A percentile compares a stretch with the other conserved stretches of the same genome.
Conservation (phyloP, 2,888 invertebrate species). For the Labia minor region DNA sequence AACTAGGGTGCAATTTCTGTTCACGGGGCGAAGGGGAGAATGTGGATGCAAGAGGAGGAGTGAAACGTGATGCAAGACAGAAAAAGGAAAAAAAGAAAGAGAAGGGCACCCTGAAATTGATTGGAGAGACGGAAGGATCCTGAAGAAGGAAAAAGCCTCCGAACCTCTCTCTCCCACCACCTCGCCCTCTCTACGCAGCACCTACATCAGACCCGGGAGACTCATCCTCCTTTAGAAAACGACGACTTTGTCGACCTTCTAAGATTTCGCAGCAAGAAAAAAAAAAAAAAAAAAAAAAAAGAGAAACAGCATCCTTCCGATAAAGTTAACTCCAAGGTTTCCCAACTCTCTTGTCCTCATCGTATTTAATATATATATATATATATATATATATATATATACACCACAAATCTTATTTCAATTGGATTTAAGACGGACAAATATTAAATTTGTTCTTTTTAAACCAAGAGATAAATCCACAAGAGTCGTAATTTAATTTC, state of each 20-base stretch:
- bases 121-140: conserved; percentile 6
- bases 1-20: conserved; percentile 21
- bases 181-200: no score
- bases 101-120: conserved; percentile 18
- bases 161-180: no score
- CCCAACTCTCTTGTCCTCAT: background rate
- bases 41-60: background rate
- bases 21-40: background rate
- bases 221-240: no score
- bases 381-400: background rate
- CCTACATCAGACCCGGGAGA: no score
- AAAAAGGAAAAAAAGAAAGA: conserved; percentile 13
- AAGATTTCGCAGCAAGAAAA: background rate
- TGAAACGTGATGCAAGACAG: background rate
- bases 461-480: no score
- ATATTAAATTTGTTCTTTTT: background rate
- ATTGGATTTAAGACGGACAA: conserved; percentile 1
- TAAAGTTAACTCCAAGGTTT: background rate
- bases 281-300: background rate
- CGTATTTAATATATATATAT: background rate
- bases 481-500: no score
- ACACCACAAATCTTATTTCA: background rate
- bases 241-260: conserved; percentile 1
- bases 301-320: conserved; percentile 1
- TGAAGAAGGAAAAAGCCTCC: no score